Evolutionary conservation across 2,888 invertebrate genomes (phyloP), one percentile per base, ranked within the genome.

Genomic region (Latheticus oryzae): DNA sequence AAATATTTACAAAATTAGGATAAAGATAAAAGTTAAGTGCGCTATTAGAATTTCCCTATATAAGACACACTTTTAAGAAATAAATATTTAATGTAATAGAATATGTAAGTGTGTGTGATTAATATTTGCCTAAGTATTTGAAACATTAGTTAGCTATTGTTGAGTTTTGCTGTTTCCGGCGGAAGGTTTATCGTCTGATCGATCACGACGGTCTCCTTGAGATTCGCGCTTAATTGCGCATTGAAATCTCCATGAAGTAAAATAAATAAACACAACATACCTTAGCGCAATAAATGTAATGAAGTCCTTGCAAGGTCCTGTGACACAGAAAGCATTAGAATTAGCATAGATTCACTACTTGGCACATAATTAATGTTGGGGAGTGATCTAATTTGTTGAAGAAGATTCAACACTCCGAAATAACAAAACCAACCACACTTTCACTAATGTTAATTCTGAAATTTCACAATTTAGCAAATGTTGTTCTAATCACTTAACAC

Each of bases 401-500:
- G 45, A 57, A 59, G 56, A 55, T 60, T 60, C 43, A 61, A 52
- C 70, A 72, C 69, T 67, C 62, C 67, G 64, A 62, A 65, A 67
- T 66, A 65, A 62, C 61, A 64, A 59, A 66, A 66, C 67, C 64
- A 67, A 67, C 51, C 62, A 64, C 73, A 73, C 74, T 74, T 74
- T 74, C 73, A 72, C 74, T 73, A 68, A 70, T 70, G 73, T 62
- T 74, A 74, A 74, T 73, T 74, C 73, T 67, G 73, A 75, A 74
- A 73, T 71, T 69, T 64, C 64, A 61, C 61, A 45, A 60, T 56
- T 60, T 67, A 56, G 66, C 63, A 59, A 63, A 63, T 71, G 65
- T 71, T 71, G 68, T 60, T 61, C 35, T 65, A 62, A 66, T 65
- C 72, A 72, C 70, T 71, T 71, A 57, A 58, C 70, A 68, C 71